Evolutionary conservation across 2,113 vertebrate species (phyloP).

Genomic region (Neomonachus schauinslandi): DNA sequence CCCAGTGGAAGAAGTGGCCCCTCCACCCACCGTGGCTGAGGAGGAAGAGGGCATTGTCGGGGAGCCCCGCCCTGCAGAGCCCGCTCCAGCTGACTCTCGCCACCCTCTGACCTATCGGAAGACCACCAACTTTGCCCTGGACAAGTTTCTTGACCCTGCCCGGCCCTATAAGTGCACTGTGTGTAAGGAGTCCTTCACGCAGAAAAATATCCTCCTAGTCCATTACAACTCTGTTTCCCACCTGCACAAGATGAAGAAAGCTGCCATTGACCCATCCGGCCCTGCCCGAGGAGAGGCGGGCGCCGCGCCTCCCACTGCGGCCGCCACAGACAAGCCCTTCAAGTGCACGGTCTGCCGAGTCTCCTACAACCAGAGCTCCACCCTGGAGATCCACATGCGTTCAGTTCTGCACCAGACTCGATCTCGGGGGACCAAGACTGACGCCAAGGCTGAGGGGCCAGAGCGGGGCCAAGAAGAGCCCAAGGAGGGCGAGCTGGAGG

Average conservation of each 20-base stretch:
- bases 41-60: conserved; percentile 72
- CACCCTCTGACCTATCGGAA: conserved; percentile 83
- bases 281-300: conserved; percentile 79
- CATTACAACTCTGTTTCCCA: conserved; percentile 94
- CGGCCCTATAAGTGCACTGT: conserved; percentile 92
- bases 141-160: conserved; percentile 86
- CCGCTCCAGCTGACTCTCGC: conserved; percentile 69
- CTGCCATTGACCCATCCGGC: conserved; percentile 77
- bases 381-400: conserved; percentile 95
- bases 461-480: conserved; percentile 66
- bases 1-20: conserved; percentile 64
- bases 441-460: conserved; percentile 63
- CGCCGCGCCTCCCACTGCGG: conserved; percentile 9
- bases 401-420: conserved; percentile 94
- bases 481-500: conserved; percentile 71
- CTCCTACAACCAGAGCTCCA: conserved; percentile 95
- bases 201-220: conserved; percentile 91
- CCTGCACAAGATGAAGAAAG: conserved; percentile 93
- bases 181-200: conserved; percentile 92
- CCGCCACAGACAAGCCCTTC: conserved; percentile 91
- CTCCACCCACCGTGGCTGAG: background rate
- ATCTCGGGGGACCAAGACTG: conserved; percentile 87
- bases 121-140: conserved; percentile 85
- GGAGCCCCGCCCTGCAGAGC: conserved; percentile 69
- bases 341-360: conserved; percentile 93